phyloP scores from a whole-genome alignment of 2,113 vertebrate genomes.

The Noturus placidus region DNA sequence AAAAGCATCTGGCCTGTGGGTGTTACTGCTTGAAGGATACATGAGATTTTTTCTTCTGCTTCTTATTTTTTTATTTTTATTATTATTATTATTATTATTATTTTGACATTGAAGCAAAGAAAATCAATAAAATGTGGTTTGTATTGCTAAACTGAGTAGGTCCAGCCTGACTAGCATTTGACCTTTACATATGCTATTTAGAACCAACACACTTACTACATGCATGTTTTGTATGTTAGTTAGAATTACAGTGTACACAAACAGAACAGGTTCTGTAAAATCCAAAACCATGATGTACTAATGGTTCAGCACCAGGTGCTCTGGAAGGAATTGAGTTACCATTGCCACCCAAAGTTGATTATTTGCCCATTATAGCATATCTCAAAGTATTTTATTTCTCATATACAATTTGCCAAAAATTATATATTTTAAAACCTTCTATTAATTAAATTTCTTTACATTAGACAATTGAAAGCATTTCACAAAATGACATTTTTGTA shows the following conservation, averaged over 20 bases:
- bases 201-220: not conserved
- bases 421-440: too few species aligned
- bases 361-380: not conserved
- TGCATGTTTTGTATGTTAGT: not conserved
- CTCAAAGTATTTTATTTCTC: not conserved
- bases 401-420: not conserved
- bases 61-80: too few species aligned
- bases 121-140: not conserved
- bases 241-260: not conserved
- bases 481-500: not conserved
- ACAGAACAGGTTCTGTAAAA: not conserved
- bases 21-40: not conserved
- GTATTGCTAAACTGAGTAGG: not conserved
- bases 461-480: too few species aligned
- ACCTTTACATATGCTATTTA: not conserved
- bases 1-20: slow-evolving; percentile 22
- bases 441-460: too few species aligned
- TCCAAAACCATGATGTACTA: not conserved
- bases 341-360: not conserved
- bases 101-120: not conserved
- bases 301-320: not conserved
- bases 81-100: too few species aligned
- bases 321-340: not conserved
- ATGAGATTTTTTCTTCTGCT: not conserved
- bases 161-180: not conserved